These are phyloP conservation scores for Spodoptera littoralis DNA, from an alignment of 2,888 invertebrate genomes.

Conservation along the genomic window DNA sequence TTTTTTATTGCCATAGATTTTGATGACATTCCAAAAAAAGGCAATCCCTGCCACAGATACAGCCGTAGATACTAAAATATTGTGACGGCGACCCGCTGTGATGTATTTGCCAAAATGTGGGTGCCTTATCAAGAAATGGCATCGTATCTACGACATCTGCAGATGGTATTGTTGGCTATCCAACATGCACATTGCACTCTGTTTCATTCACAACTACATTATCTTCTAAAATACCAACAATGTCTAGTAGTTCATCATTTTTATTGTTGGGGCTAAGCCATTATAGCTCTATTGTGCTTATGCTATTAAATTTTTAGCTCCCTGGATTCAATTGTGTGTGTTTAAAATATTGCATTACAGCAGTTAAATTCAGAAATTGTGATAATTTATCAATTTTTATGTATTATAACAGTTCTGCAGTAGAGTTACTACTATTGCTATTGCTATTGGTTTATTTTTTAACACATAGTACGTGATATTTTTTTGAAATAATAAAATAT, in stretches of 20 bases:
- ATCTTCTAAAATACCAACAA: constrained; percentile 60
- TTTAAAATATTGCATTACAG: constrained; percentile 33
- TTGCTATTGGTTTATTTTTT: neutral
- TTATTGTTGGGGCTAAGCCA: constrained; percentile 64
- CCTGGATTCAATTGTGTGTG: constrained; percentile 35
- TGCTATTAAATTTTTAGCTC: constrained; percentile 56
- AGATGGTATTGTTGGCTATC: constrained; percentile 76
- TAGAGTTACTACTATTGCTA: too few species aligned
- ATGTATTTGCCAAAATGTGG: constrained; percentile 88
- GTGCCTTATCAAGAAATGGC: constrained; percentile 83
- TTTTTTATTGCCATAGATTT: constrained; percentile 51
- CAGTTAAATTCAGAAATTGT: constrained; percentile 11
- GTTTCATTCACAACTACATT: constrained; percentile 47
- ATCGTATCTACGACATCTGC: constrained; percentile 72
- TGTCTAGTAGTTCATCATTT: constrained; percentile 68
- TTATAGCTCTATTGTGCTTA: constrained; percentile 56
- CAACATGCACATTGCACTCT: constrained; percentile 74
- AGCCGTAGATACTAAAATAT: constrained; percentile 85
- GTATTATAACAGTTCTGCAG: too few species aligned
- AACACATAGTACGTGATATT: neutral
- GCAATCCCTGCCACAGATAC: constrained; percentile 74
- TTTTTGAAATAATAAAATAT: constrained; percentile 14
- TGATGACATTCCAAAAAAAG: constrained; percentile 62
- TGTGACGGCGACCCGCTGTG: constrained; percentile 87
- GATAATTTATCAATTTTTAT: constrained; percentile 20